Conservation (phyloP, 1,140 invertebrate species). For the Drosophila watanabei region DNA sequence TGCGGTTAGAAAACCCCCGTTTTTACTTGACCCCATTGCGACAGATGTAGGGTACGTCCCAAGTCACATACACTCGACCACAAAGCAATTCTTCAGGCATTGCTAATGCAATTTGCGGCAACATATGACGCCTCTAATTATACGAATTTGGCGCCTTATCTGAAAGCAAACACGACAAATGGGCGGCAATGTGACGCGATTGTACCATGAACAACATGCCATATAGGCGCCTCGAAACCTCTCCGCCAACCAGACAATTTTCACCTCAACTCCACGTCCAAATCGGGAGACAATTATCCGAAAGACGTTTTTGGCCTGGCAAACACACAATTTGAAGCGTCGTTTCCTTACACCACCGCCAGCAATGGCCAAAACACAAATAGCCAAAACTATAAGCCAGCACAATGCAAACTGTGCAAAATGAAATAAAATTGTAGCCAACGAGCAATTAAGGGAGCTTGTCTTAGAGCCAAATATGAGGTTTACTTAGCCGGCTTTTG, state of each 20-base stretch:
- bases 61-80: constrained; percentile 11
- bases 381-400: constrained; percentile 32
- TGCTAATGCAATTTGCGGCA: constrained; percentile 73
- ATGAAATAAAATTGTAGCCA: constrained; percentile 34
- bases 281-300: constrained; percentile 69
- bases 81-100: constrained; percentile 36
- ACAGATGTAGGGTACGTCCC: constrained; percentile 4
- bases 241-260: constrained; percentile 60
- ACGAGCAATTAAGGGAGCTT: constrained; percentile 63
- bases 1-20: background rate
- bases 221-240: constrained; percentile 33
- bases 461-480: constrained; percentile 47
- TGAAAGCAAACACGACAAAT: constrained; percentile 75
- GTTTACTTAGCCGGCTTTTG: constrained; percentile 39
- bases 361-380: constrained; percentile 58
- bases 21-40: background rate
- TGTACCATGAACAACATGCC: constrained; percentile 48
- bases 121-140: constrained; percentile 77
- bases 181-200: constrained; percentile 60
- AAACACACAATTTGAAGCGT: constrained; percentile 43
- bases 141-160: constrained; percentile 77
- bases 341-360: constrained; percentile 65
- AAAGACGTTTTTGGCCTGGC: constrained; percentile 59
- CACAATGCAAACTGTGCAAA: constrained; percentile 19
- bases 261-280: constrained; percentile 63